Base-by-base conservation (phyloP, 1,140 invertebrate genomes). In the Zaprionus taronus region DNA sequence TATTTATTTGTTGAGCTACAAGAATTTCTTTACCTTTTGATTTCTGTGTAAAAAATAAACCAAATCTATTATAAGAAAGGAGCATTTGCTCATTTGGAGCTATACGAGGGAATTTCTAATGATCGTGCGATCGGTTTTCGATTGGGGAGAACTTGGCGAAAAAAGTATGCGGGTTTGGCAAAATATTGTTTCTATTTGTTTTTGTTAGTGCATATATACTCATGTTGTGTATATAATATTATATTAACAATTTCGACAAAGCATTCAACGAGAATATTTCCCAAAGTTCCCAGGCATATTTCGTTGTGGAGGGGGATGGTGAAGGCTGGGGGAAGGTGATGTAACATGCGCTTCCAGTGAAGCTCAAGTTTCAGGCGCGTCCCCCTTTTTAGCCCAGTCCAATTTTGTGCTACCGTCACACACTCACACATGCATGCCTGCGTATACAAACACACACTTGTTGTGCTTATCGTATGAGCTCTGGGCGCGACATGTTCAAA, bases 401-500 rank as follows among this genome's bases (percentile, higher is more conserved):
- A n/a, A 17, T 2, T 47, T 17, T n/a, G 2, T 15, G 20, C 4
- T 49, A 20, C 20, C 7, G 47, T 51, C 47, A 15, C 47, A 36
- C 20, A 62, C 22, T 36, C 47, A 28, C 28, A 34, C 15, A 5
- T 41, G 34, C 26, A 47, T 24, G 15, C 22, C 24, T 51, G 14
- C 22, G 17, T 14, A 14, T 47, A 53, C 17, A 51, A 31, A 64
- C 49, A 34, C 67, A 36, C 72, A 74, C 65, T 74, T 74, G 72
- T 64, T 71, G 61, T 71, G 61, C 61, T 72, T 65, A 72, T 76
- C 73, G 44, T 49, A 38, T 36, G 20, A 5, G 12, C 26, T 14
- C 38, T 60, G 73, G 67, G 60, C 67, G 66, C 38, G 72, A 75
- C 72, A 58, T 64, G 72, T 53, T 75, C 41, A 31, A 65, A 20